Evolutionary conservation across 2,888 invertebrate species (phyloP), one percentile per base, ranked within the genome.

Genomic region (Melanophora roralis): DNA sequence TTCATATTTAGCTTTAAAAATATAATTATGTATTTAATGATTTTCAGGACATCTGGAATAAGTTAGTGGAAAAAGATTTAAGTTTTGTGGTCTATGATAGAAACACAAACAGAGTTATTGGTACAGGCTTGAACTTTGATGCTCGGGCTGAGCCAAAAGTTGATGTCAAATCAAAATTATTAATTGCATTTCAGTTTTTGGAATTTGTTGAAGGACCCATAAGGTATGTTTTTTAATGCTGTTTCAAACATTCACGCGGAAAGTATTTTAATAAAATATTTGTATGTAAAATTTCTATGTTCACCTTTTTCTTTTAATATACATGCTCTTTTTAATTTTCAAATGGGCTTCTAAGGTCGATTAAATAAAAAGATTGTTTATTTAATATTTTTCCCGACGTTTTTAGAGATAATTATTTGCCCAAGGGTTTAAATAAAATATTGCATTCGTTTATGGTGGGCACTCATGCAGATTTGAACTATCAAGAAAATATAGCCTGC

Each of bases 371-470:
- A n/a, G n/a, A 16, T 0, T 16, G 16, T 27, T 34, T 27, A 32
- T 23, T 40, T 19, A 19, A 2, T 14, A n/a, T n/a, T n/a, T n/a
- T n/a, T n/a, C n/a, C n/a, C n/a, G n/a, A n/a, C n/a, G n/a, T 12
- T 81, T 82, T 14, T 80, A 92, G 93, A 82, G 93, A 93, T 53
- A 89, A 89, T 43, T 91, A 91, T 84, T 88, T 94, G 64, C 94
- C 94, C 0, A 90, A 91, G 83, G 94, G 93, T 16, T 90, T 91
- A 82, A 94, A 94, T n/a, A 91, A 93, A 84, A 92, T 96, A 49
- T 91, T 96, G 0, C 96, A 97, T 86, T 94, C 94, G 0, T 96
- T 95, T 88, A 96, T 97, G 96, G 96, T 97, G 95, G 95, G 94
- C 1, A 96, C 96, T 0, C 92, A 92, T 78, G 91, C 92, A 11